These are phyloP conservation scores for Thalpophila matura DNA, from an alignment of 2,888 invertebrate species.

Conservation along the genomic window DNA sequence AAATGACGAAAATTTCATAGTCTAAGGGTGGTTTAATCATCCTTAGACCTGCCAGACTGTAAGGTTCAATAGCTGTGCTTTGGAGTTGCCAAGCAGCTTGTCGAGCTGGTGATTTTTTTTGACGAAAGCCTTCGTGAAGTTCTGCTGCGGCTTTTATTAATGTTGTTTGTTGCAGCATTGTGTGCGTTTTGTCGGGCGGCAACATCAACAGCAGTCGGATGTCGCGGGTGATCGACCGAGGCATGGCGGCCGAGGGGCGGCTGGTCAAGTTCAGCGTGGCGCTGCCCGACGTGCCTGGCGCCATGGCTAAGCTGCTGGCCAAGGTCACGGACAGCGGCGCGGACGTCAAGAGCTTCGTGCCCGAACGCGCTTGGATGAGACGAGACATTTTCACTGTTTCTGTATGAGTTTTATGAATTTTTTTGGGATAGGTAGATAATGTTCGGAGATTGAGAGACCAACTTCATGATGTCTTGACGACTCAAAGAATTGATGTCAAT, in stretches of 20 bases:
- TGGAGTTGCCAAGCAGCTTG: not conserved
- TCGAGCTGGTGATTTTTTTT: not conserved
- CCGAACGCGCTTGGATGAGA: slow-evolving; percentile 97
- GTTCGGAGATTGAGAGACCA: not conserved
- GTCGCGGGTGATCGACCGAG: slow-evolving; percentile 95
- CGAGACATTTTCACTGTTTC: slow-evolving; percentile 93
- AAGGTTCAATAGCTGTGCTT: not conserved
- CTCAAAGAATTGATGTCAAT: too few species aligned
- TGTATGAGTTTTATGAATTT: slow-evolving; percentile 50
- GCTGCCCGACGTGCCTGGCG: slow-evolving; percentile 95
- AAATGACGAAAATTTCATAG: too few species aligned
- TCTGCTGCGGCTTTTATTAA: not conserved
- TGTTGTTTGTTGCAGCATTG: slow-evolving; percentile 91
- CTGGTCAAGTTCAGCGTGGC: slow-evolving; percentile 85
- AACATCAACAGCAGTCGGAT: slow-evolving; percentile 96
- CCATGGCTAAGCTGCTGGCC: slow-evolving; percentile 94
- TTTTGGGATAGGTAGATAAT: not conserved
- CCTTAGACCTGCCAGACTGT: too few species aligned
- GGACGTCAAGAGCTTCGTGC: slow-evolving; percentile 97
- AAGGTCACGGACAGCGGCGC: slow-evolving; percentile 93
- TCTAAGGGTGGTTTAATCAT: too few species aligned
- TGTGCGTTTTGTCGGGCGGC: slow-evolving; percentile 94
- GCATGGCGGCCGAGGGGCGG: slow-evolving; percentile 95
- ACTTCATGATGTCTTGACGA: too few species aligned
- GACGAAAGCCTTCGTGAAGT: not conserved